Evolutionary conservation across 2,113 vertebrate species (phyloP).

Genomic region (Hippocampus barbouri): DNA sequence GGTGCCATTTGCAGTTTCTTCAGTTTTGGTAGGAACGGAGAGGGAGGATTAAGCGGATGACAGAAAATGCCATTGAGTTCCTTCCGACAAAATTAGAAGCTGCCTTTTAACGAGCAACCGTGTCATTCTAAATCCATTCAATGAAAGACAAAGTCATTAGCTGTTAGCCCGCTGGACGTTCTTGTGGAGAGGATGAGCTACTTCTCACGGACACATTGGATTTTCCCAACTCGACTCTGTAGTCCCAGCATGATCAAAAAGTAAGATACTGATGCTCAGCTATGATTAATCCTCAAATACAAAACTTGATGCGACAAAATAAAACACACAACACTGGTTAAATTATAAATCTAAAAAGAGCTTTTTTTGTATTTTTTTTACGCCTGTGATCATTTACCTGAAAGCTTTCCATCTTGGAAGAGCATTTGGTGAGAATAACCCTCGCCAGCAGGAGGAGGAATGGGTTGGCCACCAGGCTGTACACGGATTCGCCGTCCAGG

Average conservation of each 20-base stretch:
- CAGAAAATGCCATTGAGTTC: neutral
- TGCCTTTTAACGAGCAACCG: neutral
- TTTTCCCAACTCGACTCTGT: neutral
- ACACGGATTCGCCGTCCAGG: conserved; percentile 90
- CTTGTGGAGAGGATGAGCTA: neutral
- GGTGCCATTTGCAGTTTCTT: neutral
- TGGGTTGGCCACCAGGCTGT: conserved; percentile 81
- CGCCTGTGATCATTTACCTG: conserved; percentile 73
- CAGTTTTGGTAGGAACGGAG: neutral
- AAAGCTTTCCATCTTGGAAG: conserved; percentile 74
- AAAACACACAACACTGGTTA: neutral
- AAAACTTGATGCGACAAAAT: neutral
- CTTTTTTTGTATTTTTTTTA: neutral
- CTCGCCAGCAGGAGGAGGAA: conserved; percentile 83
- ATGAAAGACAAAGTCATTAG: neutral
- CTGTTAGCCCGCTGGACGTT: neutral
- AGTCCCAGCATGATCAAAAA: neutral
- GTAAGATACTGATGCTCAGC: neutral
- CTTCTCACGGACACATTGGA: neutral
- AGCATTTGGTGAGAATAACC: conserved; percentile 78
- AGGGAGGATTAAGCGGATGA: neutral
- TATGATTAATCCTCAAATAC: neutral
- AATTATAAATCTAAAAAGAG: neutral
- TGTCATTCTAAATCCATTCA: neutral
- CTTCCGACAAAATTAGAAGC: neutral